Conservation (phyloP, 1,140 invertebrate species). For the Neodiprion fabricii region DNA sequence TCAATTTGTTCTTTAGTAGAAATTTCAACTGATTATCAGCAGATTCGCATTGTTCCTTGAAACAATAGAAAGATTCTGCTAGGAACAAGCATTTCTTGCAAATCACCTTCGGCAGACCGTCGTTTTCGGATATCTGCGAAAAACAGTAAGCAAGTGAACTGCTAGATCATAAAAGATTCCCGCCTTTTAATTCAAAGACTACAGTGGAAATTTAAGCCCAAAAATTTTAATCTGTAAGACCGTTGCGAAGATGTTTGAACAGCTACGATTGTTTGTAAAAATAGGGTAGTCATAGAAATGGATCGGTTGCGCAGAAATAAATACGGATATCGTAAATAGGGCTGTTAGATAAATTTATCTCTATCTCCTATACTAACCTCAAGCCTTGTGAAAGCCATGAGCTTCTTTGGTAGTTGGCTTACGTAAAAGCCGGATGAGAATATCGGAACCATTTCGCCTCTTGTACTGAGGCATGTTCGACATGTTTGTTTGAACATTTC, state of each 20-base stretch:
- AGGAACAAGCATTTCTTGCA: constrained; percentile 36
- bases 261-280: neutral
- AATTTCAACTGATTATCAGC: constrained; percentile 26
- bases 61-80: constrained; percentile 32
- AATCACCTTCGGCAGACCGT: constrained; percentile 31
- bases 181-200: neutral
- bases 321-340: neutral
- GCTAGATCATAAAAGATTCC: neutral
- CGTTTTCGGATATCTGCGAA: constrained; percentile 25
- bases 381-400: constrained; percentile 23
- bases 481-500: constrained; percentile 13
- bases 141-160: neutral
- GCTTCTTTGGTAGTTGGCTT: constrained; percentile 25
- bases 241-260: neutral
- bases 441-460: constrained; percentile 26
- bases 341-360: neutral
- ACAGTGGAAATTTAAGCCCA: neutral
- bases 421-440: constrained; percentile 28
- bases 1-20: neutral
- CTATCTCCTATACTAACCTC: constrained; percentile 24
- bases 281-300: neutral
- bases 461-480: constrained; percentile 26
- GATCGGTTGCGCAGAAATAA: neutral
- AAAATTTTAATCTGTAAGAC: neutral
- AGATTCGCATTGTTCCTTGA: constrained; percentile 32